Percentiles rank a stretch among this genome's conserved stretches.
phyloP scores from a whole-genome alignment of 2,888 invertebrate genomes.

The Blera fallax region DNA sequence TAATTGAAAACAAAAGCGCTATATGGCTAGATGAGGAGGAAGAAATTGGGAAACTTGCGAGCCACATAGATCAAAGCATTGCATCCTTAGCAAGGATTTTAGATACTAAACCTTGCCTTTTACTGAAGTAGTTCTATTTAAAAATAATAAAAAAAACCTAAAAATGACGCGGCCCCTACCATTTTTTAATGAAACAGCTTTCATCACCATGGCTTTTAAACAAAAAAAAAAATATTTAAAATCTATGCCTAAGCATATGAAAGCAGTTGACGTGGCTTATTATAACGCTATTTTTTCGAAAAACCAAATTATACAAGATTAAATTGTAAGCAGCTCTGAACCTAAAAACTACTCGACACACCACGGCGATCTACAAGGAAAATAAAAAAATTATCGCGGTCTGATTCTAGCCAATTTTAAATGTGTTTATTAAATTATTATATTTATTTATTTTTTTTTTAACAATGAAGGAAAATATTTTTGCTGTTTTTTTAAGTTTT shows the following conservation, averaged over 20 bases:
- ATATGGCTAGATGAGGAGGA: conserved; percentile 1
- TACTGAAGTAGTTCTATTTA: background rate
- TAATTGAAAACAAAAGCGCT: conserved; percentile 10
- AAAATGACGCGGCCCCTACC: background rate
- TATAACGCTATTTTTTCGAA: conserved; percentile 16
- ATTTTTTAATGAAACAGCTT: conserved; percentile 26
- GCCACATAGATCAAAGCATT: conserved; percentile 1
- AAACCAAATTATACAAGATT: conserved; percentile 4
- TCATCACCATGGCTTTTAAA: conserved; percentile 27
- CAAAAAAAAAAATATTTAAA: conserved; percentile 13
- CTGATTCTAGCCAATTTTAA: background rate
- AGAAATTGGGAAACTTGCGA: background rate
- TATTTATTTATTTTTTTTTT: background rate
- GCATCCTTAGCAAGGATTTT: conserved; percentile 4
- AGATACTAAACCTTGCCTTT: background rate
- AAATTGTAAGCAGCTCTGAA: background rate
- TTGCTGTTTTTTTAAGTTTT: background rate
- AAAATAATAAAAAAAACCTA: background rate
- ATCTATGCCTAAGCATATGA: conserved; percentile 4
- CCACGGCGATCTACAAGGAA: background rate
- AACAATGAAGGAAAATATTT: background rate
- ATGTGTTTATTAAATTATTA: background rate
- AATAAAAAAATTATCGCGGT: background rate
- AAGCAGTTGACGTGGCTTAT: conserved; percentile 7
- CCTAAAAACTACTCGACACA: background rate